These are phyloP conservation scores for Nerophis ophidion DNA, from an alignment of 2,113 vertebrate species.

Conservation along the genomic window DNA sequence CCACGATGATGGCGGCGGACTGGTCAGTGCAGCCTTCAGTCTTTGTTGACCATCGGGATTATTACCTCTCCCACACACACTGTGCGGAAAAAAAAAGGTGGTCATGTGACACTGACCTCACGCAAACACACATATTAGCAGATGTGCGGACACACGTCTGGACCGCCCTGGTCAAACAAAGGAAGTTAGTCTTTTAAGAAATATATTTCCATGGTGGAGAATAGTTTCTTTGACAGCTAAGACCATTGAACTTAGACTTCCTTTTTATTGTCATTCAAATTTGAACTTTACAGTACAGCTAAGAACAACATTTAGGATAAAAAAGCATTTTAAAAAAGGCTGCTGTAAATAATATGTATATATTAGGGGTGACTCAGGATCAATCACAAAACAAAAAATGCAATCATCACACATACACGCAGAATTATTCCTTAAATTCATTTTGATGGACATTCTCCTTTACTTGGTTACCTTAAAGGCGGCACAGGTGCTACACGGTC, in stretches of 20 bases:
- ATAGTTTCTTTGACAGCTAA: slow-evolving; percentile 14
- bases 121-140: slow-evolving; percentile 18
- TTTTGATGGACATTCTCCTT: too few species aligned
- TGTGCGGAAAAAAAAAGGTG: slow-evolving; percentile 57
- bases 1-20: slow-evolving; percentile 50
- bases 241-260: too few species aligned
- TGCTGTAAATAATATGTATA: too few species aligned
- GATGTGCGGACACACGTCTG: slow-evolving; percentile 14
- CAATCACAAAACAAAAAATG: too few species aligned
- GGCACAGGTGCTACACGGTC: too few species aligned
- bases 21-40: slow-evolving; percentile 62
- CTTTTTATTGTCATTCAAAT: too few species aligned
- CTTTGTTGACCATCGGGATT: slow-evolving; percentile 67
- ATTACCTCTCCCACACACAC: slow-evolving; percentile 66
- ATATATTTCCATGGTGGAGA: slow-evolving; percentile 23
- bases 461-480: too few species aligned
- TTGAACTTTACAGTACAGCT: too few species aligned
- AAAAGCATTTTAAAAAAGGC: too few species aligned
- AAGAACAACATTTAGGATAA: too few species aligned
- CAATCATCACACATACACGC: too few species aligned
- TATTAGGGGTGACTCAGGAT: background rate
- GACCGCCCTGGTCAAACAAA: slow-evolving; percentile 51
- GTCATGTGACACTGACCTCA: slow-evolving; percentile 44
- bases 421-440: too few species aligned
- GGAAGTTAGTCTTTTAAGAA: slow-evolving; percentile 26